Percentiles rank a stretch among this genome's conserved stretches.
Conservation (phyloP, 2,888 invertebrate species). For the Pherbina coryleti region DNA sequence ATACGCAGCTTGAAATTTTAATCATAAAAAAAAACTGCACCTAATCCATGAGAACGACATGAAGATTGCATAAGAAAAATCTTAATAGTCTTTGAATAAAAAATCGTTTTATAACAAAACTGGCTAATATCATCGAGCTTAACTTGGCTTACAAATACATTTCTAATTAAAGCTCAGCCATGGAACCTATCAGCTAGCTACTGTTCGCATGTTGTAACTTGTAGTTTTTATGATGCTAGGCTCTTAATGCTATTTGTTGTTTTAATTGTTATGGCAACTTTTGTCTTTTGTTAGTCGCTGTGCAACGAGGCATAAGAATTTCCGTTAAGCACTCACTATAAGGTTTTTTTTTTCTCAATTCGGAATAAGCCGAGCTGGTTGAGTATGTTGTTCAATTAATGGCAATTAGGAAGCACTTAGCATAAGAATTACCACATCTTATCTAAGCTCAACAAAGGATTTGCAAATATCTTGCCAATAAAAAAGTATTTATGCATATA, state of each 20-base stretch:
- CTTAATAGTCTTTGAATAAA: background rate
- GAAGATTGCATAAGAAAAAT: background rate
- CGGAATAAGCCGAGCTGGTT: no score
- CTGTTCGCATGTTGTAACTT: constrained; percentile 8
- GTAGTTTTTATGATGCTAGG: background rate
- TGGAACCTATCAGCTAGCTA: background rate
- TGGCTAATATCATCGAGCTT: background rate
- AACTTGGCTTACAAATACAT: constrained; percentile 37
- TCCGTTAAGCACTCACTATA: constrained; percentile 50
- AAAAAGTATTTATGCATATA: no score
- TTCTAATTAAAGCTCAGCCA: constrained; percentile 35
- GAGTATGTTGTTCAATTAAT: no score
- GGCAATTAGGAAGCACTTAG: no score
- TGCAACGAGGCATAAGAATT: constrained; percentile 61
- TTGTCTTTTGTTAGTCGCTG: constrained; percentile 35
- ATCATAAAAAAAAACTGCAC: background rate
- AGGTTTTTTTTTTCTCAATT: background rate
- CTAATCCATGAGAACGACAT: constrained; percentile 8
- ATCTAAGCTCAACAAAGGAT: no score
- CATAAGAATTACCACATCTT: no score
- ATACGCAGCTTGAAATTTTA: constrained; percentile 3
- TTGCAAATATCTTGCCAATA: no score
- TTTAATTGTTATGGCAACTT: background rate
- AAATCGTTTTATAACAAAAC: background rate
- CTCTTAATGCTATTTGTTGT: background rate